A percentile compares a stretch with the other conserved stretches of the same genome.
Evolutionary conservation across 2,888 invertebrate genomes (phyloP).

Genomic region (Clunio marinus): DNA sequence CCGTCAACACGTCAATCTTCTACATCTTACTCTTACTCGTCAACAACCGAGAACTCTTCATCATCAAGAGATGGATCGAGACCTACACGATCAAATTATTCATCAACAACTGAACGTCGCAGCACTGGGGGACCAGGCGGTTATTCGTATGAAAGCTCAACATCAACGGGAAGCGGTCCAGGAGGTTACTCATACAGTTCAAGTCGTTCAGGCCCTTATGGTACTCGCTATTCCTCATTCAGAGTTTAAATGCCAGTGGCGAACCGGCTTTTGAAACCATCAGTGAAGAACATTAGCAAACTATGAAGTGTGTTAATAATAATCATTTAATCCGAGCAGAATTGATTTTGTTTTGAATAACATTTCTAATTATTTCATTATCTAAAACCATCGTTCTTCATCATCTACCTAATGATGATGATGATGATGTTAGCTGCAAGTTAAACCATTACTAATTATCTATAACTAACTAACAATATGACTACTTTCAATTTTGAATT

Average conservation of each 20-base stretch:
- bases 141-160: constrained; percentile 71
- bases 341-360: too few species aligned
- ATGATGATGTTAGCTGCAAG: too few species aligned
- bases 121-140: constrained; percentile 67
- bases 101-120: constrained; percentile 65
- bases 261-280: not conserved
- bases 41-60: constrained; percentile 56
- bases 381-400: too few species aligned
- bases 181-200: constrained; percentile 82
- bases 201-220: constrained; percentile 74
- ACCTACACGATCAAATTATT: constrained; percentile 60
- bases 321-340: too few species aligned
- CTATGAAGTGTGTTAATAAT: constrained; percentile 29
- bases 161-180: constrained; percentile 68
- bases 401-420: too few species aligned
- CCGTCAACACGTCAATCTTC: constrained; percentile 69
- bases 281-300: not conserved
- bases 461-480: too few species aligned
- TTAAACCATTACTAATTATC: too few species aligned
- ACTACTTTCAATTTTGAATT: too few species aligned
- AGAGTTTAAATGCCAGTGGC: constrained; percentile 66
- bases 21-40: constrained; percentile 71
- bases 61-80: constrained; percentile 55
- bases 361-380: too few species aligned
- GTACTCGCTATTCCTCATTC: constrained; percentile 82